phyloP scores from a whole-genome alignment of 2,888 invertebrate genomes.

The Coelinius sp. region DNA sequence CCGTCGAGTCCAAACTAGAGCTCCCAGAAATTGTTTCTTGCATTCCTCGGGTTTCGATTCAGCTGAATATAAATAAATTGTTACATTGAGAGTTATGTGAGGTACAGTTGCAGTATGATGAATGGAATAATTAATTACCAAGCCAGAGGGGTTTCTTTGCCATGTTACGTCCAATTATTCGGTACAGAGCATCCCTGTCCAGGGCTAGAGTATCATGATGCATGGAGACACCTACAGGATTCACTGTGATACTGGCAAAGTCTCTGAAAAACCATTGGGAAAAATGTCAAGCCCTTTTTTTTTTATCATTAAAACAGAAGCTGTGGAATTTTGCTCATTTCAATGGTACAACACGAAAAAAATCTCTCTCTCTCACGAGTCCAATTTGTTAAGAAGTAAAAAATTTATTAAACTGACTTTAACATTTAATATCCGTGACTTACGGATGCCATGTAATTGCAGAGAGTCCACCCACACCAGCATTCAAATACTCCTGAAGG shows the following conservation, averaged over 20 bases:
- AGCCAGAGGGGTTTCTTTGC: constrained; percentile 69
- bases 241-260: constrained; percentile 55
- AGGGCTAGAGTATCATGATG: constrained; percentile 56
- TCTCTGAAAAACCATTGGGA: constrained; percentile 46
- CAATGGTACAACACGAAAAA: not conserved
- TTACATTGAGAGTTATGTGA: constrained; percentile 1
- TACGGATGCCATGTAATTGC: constrained; percentile 84
- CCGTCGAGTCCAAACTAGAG: constrained; percentile 81
- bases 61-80: constrained; percentile 54
- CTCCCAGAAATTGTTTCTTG: constrained; percentile 71
- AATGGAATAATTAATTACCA: constrained; percentile 57
- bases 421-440: constrained; percentile 61
- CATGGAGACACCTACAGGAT: constrained; percentile 53
- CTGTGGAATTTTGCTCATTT: not conserved
- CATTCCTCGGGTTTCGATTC: constrained; percentile 64
- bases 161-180: constrained; percentile 54
- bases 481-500: constrained; percentile 65
- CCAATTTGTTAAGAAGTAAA: not conserved
- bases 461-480: constrained; percentile 75
- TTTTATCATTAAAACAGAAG: not conserved
- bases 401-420: not conserved
- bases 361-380: not conserved
- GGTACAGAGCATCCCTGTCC: constrained; percentile 56
- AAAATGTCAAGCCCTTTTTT: not conserved
- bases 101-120: not conserved